These are phyloP conservation scores for Craniophora ligustri DNA, from an alignment of 2,888 invertebrate genomes.

Conservation along the genomic window DNA sequence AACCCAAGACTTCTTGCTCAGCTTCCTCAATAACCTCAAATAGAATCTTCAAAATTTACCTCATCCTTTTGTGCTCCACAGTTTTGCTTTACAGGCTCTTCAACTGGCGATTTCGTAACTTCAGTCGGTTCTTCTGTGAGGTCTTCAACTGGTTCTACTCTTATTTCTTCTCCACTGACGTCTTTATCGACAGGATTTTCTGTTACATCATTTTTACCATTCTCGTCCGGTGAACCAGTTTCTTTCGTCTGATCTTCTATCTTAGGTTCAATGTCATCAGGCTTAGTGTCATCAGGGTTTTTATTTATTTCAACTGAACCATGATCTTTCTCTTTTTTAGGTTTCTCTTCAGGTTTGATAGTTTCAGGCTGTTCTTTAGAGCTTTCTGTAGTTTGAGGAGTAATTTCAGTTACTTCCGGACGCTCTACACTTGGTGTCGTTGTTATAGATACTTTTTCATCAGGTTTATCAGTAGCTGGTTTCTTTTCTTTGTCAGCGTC, in stretches of 20 bases:
- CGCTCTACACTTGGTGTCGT: neutral
- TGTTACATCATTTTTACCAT: neutral
- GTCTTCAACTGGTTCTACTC: neutral
- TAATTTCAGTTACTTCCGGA: neutral
- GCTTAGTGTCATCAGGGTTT: neutral
- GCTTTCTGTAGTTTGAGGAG: neutral
- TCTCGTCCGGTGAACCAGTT: neutral
- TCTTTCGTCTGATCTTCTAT: neutral
- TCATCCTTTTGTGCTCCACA: constrained; percentile 4
- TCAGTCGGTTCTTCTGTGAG: neutral
- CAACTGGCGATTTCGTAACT: neutral
- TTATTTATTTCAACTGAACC: neutral
- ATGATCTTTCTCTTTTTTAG: neutral
- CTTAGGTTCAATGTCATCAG: neutral
- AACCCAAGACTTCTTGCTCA: too few species aligned
- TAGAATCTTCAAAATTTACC: constrained; percentile 4
- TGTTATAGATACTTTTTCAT: neutral
- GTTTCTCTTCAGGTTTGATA: neutral
- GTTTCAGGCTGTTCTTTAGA: neutral
- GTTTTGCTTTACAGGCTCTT: constrained; percentile 8
- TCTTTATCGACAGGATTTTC: constrained; percentile 2
- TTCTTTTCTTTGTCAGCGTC: neutral
- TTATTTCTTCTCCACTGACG: neutral
- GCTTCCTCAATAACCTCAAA: too few species aligned
- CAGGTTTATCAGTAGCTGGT: neutral